Evolutionary conservation across 2,888 invertebrate genomes (phyloP), one percentile per base, ranked within the genome.

Genomic region (Meiosimyza decipiens): DNA sequence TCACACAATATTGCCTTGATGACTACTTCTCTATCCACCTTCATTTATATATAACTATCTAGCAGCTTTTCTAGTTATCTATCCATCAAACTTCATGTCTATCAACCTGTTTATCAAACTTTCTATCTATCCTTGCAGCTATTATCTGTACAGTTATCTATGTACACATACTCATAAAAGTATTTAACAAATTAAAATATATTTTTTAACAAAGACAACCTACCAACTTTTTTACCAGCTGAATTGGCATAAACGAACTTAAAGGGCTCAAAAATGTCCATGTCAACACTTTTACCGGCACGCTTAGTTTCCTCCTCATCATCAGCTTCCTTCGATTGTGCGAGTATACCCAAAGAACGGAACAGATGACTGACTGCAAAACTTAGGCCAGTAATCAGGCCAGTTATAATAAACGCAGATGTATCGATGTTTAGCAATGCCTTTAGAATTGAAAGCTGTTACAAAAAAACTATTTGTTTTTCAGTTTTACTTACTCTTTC

Each of bases 171-270:
- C 3, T 4, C 4, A 28, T 28, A 28, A 28, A 28, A 4, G 4
- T 28, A 28, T 28, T 28, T 28, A 28, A 28, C 4, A 28, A 28
- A 28, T 28, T 0, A 28, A 28, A 28, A 28, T 28, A 28, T 28
- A 3, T 28, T 28, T 28, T 28, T 28, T 28, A 28, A 28, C 28
- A 28, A 28, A 28, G 28, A 33, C 2, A 54, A 75, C 80, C 74
- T 69, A 83, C 84, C 84, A 52, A 81, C 79, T 51, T 79, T 76
- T 47, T 74, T 74, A 13, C 84, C 82, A 9, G 80, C 79, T 6
- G 78, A 77, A 55, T 84, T 84, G 67, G 72, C 81, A 74, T 84
- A 82, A 13, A 83, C 74, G n/a, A 84, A 72, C 68, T 82, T 83
- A 11, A 84, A 80, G 49, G 82, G 78, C 6, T 82, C 80, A 7